Evolutionary conservation across 1,140 invertebrate genomes (phyloP), one percentile per base, ranked within the genome.

Genomic region (Homarus americanus): DNA sequence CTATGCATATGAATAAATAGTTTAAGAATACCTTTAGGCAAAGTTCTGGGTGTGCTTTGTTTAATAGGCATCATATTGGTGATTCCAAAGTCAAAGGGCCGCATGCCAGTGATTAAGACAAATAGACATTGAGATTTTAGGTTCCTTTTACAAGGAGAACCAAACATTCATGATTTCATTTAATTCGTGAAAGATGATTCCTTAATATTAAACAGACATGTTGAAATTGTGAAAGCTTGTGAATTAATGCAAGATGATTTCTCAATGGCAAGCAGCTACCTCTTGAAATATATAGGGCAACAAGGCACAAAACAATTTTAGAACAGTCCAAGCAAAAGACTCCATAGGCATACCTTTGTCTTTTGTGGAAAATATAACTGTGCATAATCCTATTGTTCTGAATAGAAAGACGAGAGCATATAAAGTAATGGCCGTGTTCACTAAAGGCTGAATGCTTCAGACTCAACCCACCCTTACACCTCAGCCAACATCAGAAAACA

Each of bases 291-390:
- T 58, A 85, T 17, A 75, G 75, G 86, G 78, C 75, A 87, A 87
- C 75, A 87, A 87, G 86, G 86, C 86, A 87, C 86, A 69, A 80
- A 87, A 87, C 76, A 87, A 87, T 78, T 87, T 79, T 66, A 69
- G 86, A 87, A 87, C 85, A 87, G 75, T 87, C 85, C 85, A 76
- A 87, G 38, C 83, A 73, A 49, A 85, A 72, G 40, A 84, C 36
- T 49, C 17, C 15, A 58, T 49, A 63, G 36, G 80, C 32, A 63
- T 58, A 63, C 12, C 12, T 34, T 20, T 34, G 66, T 85, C 82
- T 72, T 73, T 85, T 85, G 63, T 73, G 63, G 82, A 85, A 73
- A 85, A 44, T 85, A 85, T 75, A 75, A 36, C 63, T 12, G 36
- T 36, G 58, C 58, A 69, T 69, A 83, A 66, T 69, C 10, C n/a